Percentiles rank a stretch among this genome's conserved stretches.
Evolutionary conservation across 1,140 invertebrate species (phyloP).

Genomic region (Aphis gossypii): DNA sequence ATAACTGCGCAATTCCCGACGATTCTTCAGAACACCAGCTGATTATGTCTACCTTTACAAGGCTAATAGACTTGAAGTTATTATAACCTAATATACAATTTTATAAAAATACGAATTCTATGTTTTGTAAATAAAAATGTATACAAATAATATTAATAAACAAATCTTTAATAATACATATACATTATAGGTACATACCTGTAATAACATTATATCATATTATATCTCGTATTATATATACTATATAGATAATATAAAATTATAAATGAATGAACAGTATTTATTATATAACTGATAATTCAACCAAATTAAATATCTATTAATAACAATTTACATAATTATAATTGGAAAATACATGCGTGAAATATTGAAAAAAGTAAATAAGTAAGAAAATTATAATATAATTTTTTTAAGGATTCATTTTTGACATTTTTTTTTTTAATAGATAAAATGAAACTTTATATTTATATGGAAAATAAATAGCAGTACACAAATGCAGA

Average conservation of each 20-base stretch:
- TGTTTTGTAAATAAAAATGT: neutral
- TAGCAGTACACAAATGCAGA: too few species aligned
- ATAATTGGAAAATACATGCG: neutral
- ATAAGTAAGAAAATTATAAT: too few species aligned
- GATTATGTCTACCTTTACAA: neutral
- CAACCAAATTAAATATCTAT: neutral
- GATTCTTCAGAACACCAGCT: neutral
- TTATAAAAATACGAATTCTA: neutral
- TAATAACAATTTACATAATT: neutral
- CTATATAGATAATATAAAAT: neutral
- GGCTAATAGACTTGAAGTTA: neutral
- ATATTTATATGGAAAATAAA: too few species aligned
- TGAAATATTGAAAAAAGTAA: neutral
- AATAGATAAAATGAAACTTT: too few species aligned
- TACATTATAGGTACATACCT: neutral
- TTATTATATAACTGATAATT: neutral
- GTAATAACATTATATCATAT: neutral
- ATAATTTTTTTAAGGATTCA: too few species aligned
- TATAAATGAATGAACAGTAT: neutral
- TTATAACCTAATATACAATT: neutral
- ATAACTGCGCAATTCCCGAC: constrained; percentile 20
- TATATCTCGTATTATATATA: too few species aligned
- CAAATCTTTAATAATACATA: neutral
- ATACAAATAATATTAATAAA: neutral
- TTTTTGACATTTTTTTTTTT: too few species aligned